Base-by-base conservation (phyloP, 2,797 vertebrate species). In the Coluber constrictor region DNA sequence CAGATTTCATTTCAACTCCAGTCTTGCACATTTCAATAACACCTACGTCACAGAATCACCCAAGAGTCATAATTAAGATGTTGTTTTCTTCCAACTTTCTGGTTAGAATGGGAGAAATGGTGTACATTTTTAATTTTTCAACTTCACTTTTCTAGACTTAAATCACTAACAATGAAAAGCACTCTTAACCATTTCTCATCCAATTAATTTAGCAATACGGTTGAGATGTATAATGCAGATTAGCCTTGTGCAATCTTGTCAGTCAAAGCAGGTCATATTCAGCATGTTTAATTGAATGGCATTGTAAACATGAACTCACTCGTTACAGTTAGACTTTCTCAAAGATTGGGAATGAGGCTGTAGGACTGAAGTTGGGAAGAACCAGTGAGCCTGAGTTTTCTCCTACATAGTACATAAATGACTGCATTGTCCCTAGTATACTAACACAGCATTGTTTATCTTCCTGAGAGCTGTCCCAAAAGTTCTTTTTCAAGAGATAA, bases 271-370 rank as follows among this genome's bases (percentile, higher is more conserved):
- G 16, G 51, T 18, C n/a, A 29, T 79, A 29, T 47, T 88, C 61
- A 74, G 32, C 25, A 57, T 79, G 54, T n/a, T 37, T 55, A 60
- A 4, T 51, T 79, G 8, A 11, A 89, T n/a, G 29, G 20, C 27
- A 92, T 23, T 37, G 16, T 18, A 47, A 59, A 18, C 25, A 60
- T 51, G 56, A 60, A 86, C 47, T 90, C 0, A 0, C 51, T 89
- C 57, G 10, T 23, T 0, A 16, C 94, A 92, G 93, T 90, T 90
- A 93, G 91, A 93, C 29, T 56, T 87, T 88, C 20, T 54, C 47
- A 51, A 5, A 23, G 27, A 29, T 43, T 86, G 32, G 8, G 70
- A 37, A 13, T 88, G 57, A 60, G 20, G 47, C 60, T 5, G 27
- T 6, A 29, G 27, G 60, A 25, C 1, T 89, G 88, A 12, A 27